Evolutionary conservation across 2,888 invertebrate species (phyloP).

Genomic region (Cylindroiulus punctatus): DNA sequence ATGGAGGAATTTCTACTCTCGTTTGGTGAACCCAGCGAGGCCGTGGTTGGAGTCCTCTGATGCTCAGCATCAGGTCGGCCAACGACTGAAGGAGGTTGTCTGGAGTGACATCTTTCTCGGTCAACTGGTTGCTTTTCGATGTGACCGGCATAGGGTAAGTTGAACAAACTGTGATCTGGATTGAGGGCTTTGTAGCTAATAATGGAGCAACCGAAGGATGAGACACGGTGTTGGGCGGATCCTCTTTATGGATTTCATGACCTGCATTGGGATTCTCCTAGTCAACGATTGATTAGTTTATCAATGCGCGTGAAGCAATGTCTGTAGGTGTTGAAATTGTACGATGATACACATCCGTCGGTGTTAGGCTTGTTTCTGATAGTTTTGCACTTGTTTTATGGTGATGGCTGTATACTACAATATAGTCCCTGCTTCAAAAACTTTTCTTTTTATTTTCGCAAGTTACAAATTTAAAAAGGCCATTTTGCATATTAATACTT

Average conservation of each 20-base stretch:
- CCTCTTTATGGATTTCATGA: background rate
- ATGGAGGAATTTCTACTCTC: background rate
- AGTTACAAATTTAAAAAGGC: too few relatives aligned
- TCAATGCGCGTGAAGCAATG: background rate
- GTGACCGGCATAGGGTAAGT: background rate
- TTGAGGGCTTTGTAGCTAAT: background rate
- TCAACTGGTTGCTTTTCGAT: background rate
- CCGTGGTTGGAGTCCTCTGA: background rate
- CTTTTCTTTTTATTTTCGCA: too few relatives aligned
- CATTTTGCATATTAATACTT: too few relatives aligned
- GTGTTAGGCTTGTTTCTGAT: too few relatives aligned
- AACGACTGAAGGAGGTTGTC: background rate
- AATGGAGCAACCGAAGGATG: constrained; percentile 14
- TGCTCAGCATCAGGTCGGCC: background rate
- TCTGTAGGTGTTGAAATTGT: background rate
- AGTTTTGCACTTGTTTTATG: too few relatives aligned
- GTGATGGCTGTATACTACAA: too few relatives aligned
- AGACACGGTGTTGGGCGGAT: background rate
- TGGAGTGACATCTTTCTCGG: background rate
- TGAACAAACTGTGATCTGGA: background rate
- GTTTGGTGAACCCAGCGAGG: background rate
- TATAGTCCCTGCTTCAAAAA: too few relatives aligned
- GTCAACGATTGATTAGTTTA: background rate
- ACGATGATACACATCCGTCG: too few relatives aligned
- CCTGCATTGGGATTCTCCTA: background rate